Base-by-base conservation (phyloP, 2,888 invertebrate species). In the Parnassius mnemosyne region DNA sequence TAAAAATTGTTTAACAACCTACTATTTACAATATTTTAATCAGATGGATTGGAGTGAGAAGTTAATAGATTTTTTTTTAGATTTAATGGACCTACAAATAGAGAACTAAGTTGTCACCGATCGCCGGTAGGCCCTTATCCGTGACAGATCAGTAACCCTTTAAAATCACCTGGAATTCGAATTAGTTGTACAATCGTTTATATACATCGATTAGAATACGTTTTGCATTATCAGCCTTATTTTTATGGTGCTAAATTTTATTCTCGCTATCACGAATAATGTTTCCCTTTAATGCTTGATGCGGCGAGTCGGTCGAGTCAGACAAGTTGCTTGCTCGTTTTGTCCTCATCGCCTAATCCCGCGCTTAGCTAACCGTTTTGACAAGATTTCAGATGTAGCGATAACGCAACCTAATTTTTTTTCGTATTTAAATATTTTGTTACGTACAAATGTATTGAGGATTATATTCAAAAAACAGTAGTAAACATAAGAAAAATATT, bases 321-420 rank as follows among this genome's bases (percentile, higher is more conserved):
- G 77, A 71, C 79, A 75, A 77, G 81, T 81, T 85, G 78, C 75
- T 81, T 85, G 78, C 75, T 85, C 85, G 85, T 88, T 89, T 89
- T 89, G 88, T 88, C 79, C 79, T 85, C 82, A 83, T 84, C 85
- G 84, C 78, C 79, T 87, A 84, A 89, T 88, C 85, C 81, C 78
- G 83, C 79, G 85, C 85, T 90, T 87, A 89, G 84, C 88, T 90
- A 89, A 90, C 88, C 89, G 88, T 88, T 89, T 87, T 87, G 90
- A 89, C 89, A 88, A 83, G 81, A 84, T 86, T 87, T 83, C 69
- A 80, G 87, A 89, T 87, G 79, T 76, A 74, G 66, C 75, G 85
- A 85, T 83, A 84, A 80, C 74, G 71, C 72, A 73, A 71, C 71
- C 72, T 63, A 71, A 60, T 68, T 65, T 57, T 68, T 73, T 78